Evolutionary conservation across 2,888 invertebrate genomes (phyloP).

Genomic region (Notodonta ziczac): DNA sequence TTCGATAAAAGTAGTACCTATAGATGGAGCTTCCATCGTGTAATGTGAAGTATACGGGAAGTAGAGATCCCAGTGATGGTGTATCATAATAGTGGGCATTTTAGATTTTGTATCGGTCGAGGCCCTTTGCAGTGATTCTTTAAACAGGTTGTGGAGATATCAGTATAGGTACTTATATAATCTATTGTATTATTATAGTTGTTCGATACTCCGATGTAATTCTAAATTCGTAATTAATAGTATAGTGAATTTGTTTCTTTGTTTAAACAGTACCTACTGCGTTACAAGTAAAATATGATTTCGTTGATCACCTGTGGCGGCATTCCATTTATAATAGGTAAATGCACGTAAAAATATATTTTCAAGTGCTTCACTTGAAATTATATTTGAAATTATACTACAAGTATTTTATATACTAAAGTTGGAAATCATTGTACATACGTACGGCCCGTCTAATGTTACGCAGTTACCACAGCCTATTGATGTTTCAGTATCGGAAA

Average conservation of each 20-base stretch:
- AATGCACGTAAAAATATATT: background rate
- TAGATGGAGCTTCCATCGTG: background rate
- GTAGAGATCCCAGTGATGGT: background rate
- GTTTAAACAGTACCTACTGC: conserved; percentile 5
- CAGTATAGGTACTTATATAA: conserved; percentile 25
- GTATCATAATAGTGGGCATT: background rate
- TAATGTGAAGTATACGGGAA: background rate
- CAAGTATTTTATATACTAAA: background rate
- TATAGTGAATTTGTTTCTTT: conserved; percentile 17
- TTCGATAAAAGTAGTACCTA: background rate
- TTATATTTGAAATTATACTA: too few relatives aligned
- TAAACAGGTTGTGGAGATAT: conserved; percentile 32
- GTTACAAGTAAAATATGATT: background rate
- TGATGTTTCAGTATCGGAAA: too few relatives aligned
- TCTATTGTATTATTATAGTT: conserved; percentile 2
- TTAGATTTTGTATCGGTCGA: background rate
- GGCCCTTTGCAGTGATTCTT: conserved; percentile 17
- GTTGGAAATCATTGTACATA: background rate
- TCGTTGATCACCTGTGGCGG: background rate
- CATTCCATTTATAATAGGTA: too few relatives aligned
- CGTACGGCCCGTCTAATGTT: too few relatives aligned
- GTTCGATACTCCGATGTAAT: background rate
- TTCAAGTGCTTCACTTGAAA: too few relatives aligned
- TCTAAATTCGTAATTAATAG: background rate
- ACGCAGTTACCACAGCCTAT: too few relatives aligned